Evolutionary conservation across 2,888 invertebrate genomes (phyloP).

Genomic region (Matsumyia berberina): DNA sequence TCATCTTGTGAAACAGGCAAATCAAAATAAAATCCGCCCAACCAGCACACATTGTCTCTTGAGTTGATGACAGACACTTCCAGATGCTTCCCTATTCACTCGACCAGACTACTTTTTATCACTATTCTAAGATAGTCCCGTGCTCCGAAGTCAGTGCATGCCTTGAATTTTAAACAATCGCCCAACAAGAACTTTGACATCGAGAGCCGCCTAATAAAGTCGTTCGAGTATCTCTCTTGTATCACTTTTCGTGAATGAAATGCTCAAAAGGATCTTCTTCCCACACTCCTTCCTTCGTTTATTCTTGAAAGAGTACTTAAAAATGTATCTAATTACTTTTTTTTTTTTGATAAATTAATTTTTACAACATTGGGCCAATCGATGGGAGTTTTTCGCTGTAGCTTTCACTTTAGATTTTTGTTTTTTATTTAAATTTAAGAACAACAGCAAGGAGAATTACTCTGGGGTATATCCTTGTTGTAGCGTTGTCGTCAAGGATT

Average conservation of each 20-base stretch:
- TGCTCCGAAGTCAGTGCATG: slow-evolving; percentile 35
- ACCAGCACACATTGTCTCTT: slow-evolving; percentile 41
- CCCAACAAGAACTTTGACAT: slow-evolving; percentile 19
- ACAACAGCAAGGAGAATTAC: slow-evolving; percentile 1
- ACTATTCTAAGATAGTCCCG: slow-evolving; percentile 21
- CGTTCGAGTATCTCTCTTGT: slow-evolving; percentile 58
- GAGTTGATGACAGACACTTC: slow-evolving; percentile 44
- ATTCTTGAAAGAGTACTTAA: slow-evolving; percentile 24
- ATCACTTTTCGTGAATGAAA: slow-evolving; percentile 68
- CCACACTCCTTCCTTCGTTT: not conserved
- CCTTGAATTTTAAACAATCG: slow-evolving; percentile 60
- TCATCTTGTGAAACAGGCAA: slow-evolving; percentile 20
- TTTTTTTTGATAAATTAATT: slow-evolving; percentile 64
- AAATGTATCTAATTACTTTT: slow-evolving; percentile 65
- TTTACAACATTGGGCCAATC: slow-evolving; percentile 43
- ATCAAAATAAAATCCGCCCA: slow-evolving; percentile 69
- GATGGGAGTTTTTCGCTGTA: slow-evolving; percentile 16
- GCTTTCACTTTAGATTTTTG: slow-evolving; percentile 2
- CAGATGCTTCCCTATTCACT: slow-evolving; percentile 41
- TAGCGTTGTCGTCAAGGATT: slow-evolving; percentile 51
- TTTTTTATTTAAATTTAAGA: slow-evolving; percentile 41
- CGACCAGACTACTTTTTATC: slow-evolving; percentile 46
- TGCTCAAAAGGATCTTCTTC: slow-evolving; percentile 24
- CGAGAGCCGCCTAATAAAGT: slow-evolving; percentile 56
- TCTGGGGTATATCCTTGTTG: slow-evolving; percentile 5